A percentile compares a stretch with the other conserved stretches of the same genome.
Conservation (phyloP, 2,797 vertebrate genomes). For the Aldrovandia affinis region DNA sequence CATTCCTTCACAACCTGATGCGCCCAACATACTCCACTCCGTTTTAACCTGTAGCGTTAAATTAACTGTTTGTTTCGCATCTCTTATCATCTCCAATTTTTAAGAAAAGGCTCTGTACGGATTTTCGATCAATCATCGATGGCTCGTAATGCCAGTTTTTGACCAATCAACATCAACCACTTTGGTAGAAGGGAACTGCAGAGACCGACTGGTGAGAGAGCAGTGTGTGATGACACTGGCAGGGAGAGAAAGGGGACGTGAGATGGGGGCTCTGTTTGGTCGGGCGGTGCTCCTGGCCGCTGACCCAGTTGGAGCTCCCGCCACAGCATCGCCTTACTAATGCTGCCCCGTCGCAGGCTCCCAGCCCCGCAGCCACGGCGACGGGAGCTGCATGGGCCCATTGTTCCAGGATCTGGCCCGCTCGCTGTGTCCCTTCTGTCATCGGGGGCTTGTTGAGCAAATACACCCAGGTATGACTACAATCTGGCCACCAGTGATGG, state of each 20-base stretch:
- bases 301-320: constrained; percentile 49
- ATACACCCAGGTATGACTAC: constrained; percentile 53
- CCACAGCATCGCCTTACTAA: constrained; percentile 49
- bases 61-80: background rate
- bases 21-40: background rate
- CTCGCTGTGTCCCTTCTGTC: constrained; percentile 53
- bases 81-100: background rate
- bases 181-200: background rate
- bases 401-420: constrained; percentile 55
- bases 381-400: constrained; percentile 52
- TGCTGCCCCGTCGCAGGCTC: constrained; percentile 41
- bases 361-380: constrained; percentile 46
- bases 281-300: constrained; percentile 32
- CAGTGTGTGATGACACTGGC: background rate
- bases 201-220: background rate
- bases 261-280: constrained; percentile 30
- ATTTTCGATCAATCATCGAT: background rate
- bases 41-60: background rate
- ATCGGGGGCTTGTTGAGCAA: constrained; percentile 58
- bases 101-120: background rate
- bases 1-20: background rate
- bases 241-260: background rate
- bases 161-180: background rate
- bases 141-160: background rate
- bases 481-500: constrained; percentile 31